Conservation (phyloP, 2,888 invertebrate species). For the Nomada ferruginata region DNA sequence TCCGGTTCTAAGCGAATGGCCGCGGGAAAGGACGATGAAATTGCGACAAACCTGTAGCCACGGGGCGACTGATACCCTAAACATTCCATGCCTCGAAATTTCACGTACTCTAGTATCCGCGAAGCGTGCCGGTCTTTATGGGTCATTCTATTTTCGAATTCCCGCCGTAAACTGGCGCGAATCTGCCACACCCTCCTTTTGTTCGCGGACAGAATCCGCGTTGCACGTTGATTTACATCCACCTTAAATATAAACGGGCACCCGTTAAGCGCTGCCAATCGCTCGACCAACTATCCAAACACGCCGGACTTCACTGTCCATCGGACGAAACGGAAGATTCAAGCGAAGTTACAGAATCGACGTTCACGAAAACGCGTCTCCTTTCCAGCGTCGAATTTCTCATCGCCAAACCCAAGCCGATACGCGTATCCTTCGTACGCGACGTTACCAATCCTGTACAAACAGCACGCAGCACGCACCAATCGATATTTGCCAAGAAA, state of each 20-base stretch:
- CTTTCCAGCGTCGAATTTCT: background rate
- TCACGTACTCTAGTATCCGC: slow-evolving; percentile 30
- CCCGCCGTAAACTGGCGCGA: slow-evolving; percentile 51
- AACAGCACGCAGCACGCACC: background rate
- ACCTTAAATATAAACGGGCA: slow-evolving; percentile 37
- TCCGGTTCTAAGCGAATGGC: background rate
- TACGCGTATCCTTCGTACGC: background rate
- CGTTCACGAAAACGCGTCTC: background rate
- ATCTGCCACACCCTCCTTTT: slow-evolving; percentile 62
- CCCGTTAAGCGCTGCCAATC: slow-evolving; percentile 29
- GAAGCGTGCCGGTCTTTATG: slow-evolving; percentile 35
- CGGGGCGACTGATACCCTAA: slow-evolving; percentile 9
- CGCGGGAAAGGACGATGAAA: background rate
- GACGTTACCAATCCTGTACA: background rate
- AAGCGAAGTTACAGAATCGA: background rate
- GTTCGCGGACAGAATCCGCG: slow-evolving; percentile 46
- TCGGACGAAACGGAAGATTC: background rate
- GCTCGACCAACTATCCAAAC: background rate
- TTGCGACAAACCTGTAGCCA: background rate
- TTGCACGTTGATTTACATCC: slow-evolving; percentile 49
- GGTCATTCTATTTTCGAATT: slow-evolving; percentile 61
- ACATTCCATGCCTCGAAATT: slow-evolving; percentile 38
- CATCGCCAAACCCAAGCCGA: background rate
- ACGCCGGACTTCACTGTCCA: background rate
- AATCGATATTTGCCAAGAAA: background rate